These are phyloP conservation scores for Aphidoletes aphidimyza DNA, from an alignment of 2,888 invertebrate species.

Conservation along the genomic window DNA sequence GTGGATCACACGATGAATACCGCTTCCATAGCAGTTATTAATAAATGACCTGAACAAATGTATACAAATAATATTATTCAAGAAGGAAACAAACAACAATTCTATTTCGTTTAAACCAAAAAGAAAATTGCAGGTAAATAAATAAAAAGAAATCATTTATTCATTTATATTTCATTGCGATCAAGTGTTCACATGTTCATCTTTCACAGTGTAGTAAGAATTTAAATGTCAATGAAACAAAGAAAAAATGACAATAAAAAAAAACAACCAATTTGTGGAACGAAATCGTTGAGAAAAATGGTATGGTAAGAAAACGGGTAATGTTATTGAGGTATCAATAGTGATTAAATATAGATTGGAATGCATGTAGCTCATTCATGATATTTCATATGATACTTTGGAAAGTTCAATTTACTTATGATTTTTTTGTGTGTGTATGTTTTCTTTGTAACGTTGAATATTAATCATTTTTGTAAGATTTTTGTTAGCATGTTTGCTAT, in stretches of 20 bases:
- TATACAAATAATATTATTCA: no score
- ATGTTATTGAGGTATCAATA: neutral
- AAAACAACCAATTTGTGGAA: neutral
- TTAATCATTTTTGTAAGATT: conserved; percentile 41
- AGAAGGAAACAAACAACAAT: neutral
- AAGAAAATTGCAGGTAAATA: conserved; percentile 35
- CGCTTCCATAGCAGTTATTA: no score
- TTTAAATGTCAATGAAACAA: neutral
- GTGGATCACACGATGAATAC: no score
- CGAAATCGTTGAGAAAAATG: neutral
- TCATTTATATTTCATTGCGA: neutral
- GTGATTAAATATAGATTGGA: neutral
- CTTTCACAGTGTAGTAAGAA: conserved; percentile 6
- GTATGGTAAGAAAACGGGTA: neutral
- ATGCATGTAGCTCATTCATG: neutral
- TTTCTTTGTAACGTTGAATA: conserved; percentile 13
- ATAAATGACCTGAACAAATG: no score
- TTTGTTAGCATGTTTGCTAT: conserved; percentile 12
- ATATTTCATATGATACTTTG: neutral
- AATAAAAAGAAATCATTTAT: conserved; percentile 43
- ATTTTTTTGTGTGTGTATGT: neutral
- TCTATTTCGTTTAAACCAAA: neutral
- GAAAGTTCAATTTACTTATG: neutral
- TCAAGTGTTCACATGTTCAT: neutral
- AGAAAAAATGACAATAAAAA: neutral